A percentile compares a stretch with the other conserved stretches of the same genome.
Evolutionary conservation across 35 echinoderm and acorn worm genomes (phyloP).

Genomic region (Amphiura filiformis): DNA sequence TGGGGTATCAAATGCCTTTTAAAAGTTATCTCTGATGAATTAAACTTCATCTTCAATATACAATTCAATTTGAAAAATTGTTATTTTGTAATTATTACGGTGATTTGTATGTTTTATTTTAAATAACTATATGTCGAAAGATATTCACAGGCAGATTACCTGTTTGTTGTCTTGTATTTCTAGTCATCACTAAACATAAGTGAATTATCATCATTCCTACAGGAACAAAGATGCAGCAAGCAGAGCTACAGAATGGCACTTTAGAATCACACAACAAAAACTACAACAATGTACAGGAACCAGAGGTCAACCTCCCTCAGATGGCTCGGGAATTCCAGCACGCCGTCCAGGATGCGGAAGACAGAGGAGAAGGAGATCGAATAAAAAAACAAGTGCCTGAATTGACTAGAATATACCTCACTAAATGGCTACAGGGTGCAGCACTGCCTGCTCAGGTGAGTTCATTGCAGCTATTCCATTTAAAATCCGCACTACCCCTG

Average conservation of each 20-base stretch:
- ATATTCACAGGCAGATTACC: too few relatives aligned
- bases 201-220: not conserved
- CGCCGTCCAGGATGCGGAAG: conserved; percentile 63
- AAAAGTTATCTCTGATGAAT: too few relatives aligned
- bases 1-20: too few relatives aligned
- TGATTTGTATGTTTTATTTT: too few relatives aligned
- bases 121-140: too few relatives aligned
- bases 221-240: conserved; percentile 69
- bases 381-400: conserved; percentile 65
- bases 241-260: conserved; percentile 75
- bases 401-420: conserved; percentile 53
- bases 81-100: too few relatives aligned
- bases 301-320: conserved; percentile 24
- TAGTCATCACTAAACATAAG: not conserved
- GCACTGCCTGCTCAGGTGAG: not conserved
- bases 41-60: too few relatives aligned
- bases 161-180: not conserved
- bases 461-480: too few relatives aligned
- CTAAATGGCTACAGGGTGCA: conserved; percentile 56
- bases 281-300: conserved; percentile 6
- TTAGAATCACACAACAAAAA: conserved; percentile 59
- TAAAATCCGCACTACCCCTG: too few relatives aligned
- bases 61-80: too few relatives aligned
- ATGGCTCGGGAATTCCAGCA: conserved; percentile 62
- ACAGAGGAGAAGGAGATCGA: conserved; percentile 56